Conservation (phyloP, 2,113 vertebrate genomes). For the Gallinago paraguaiae region DNA sequence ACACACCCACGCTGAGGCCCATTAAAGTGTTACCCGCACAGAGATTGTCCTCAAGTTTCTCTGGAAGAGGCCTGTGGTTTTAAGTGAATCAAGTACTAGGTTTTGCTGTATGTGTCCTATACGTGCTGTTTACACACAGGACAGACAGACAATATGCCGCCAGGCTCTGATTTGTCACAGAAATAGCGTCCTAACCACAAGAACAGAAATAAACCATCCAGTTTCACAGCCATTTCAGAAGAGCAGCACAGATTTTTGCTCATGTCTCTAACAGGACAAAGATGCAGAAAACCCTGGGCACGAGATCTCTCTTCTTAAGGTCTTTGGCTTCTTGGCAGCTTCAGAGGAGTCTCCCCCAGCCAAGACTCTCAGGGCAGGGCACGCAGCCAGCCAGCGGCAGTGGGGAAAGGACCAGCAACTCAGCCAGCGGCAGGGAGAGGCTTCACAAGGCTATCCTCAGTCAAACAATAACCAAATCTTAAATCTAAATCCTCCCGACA, state of each 20-base stretch:
- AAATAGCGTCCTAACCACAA: neutral
- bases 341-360: neutral
- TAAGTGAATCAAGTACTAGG: neutral
- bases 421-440: neutral
- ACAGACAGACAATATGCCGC: neutral
- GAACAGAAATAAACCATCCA: neutral
- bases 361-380: neutral
- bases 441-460: neutral
- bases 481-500: neutral
- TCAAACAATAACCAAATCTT: neutral
- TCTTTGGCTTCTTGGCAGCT: neutral
- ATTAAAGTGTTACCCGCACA: neutral
- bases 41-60: neutral
- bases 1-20: neutral
- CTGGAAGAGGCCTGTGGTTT: neutral
- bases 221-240: neutral
- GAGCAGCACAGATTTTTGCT: neutral
- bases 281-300: rapidly evolving
- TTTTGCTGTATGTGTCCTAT: neutral
- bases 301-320: neutral
- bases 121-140: neutral
- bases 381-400: rapidly evolving
- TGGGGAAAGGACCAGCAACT: neutral
- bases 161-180: neutral
- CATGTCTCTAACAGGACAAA: neutral